Conservation (phyloP, 1,140 invertebrate species). For the Aphelenchoides avenae region DNA sequence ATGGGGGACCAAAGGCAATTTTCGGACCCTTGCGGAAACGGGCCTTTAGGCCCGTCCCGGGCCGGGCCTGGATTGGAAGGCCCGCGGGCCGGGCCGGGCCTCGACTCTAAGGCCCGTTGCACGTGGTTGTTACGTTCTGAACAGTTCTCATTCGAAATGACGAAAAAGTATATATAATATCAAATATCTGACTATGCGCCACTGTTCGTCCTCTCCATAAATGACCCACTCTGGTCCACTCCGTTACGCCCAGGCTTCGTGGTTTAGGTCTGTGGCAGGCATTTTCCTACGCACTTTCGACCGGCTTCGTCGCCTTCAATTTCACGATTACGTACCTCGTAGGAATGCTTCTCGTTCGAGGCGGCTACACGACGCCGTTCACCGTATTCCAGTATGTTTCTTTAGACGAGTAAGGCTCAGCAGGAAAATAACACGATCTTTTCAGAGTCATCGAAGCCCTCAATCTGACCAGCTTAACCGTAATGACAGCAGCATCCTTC, state of each 20-base stretch:
- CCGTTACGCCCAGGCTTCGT: not conserved
- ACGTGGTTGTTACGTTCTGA: no score
- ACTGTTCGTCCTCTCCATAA: no score
- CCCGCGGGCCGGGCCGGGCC: no score
- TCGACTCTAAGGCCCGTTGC: no score
- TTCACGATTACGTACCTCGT: constrained; percentile 25
- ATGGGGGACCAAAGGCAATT: no score
- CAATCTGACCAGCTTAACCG: constrained; percentile 38
- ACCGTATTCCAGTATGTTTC: constrained; percentile 41
- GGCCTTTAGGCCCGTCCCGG: no score
- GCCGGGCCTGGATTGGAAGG: no score
- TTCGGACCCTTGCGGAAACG: no score
- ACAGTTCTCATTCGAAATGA: no score
- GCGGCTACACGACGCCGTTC: constrained; percentile 31
- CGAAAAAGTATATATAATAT: no score
- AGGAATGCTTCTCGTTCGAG: constrained; percentile 31
- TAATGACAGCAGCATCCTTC: constrained; percentile 59
- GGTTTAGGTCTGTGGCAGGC: not conserved
- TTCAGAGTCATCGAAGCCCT: constrained; percentile 52
- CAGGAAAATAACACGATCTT: not conserved
- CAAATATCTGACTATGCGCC: no score
- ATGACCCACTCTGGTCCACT: no score
- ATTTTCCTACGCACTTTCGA: constrained; percentile 8
- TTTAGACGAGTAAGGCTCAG: not conserved
- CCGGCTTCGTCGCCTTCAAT: constrained; percentile 13